A percentile compares a stretch with the other conserved stretches of the same genome.
Conservation (phyloP, 2,113 vertebrate species). For the Pangasianodon gigas region DNA sequence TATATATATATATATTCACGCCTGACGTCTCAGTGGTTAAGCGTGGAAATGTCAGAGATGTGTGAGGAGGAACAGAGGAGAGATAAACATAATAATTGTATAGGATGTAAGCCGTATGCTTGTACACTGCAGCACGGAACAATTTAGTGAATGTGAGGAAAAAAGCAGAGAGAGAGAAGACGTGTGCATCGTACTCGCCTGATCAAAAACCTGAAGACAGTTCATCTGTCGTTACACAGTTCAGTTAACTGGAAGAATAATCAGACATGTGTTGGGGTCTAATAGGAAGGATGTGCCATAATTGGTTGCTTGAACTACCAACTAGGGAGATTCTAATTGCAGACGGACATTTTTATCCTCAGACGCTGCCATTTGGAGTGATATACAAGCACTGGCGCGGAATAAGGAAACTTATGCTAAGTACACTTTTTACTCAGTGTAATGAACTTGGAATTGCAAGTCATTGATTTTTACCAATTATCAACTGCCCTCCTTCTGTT, state of each 20-base stretch:
- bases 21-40: background rate
- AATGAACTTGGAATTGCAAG: background rate
- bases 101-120: slow-evolving; percentile 29
- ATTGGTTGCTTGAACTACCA: background rate
- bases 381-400: background rate
- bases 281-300: background rate
- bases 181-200: background rate
- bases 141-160: slow-evolving; percentile 8
- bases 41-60: slow-evolving; percentile 28
- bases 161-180: background rate
- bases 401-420: background rate
- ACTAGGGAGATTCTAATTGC: background rate
- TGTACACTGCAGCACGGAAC: slow-evolving; percentile 4
- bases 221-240: background rate
- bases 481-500: background rate
- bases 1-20: background rate
- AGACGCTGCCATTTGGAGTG: background rate
- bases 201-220: background rate
- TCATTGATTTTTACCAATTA: background rate
- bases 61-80: slow-evolving; percentile 16
- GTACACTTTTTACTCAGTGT: background rate
- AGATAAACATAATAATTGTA: background rate
- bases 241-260: background rate
- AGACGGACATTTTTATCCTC: background rate
- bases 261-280: background rate